Percentiles rank a stretch among this genome's conserved stretches.
These are phyloP conservation scores for Rynchops niger DNA, from an alignment of 2,113 vertebrate species.

Conservation along the genomic window DNA sequence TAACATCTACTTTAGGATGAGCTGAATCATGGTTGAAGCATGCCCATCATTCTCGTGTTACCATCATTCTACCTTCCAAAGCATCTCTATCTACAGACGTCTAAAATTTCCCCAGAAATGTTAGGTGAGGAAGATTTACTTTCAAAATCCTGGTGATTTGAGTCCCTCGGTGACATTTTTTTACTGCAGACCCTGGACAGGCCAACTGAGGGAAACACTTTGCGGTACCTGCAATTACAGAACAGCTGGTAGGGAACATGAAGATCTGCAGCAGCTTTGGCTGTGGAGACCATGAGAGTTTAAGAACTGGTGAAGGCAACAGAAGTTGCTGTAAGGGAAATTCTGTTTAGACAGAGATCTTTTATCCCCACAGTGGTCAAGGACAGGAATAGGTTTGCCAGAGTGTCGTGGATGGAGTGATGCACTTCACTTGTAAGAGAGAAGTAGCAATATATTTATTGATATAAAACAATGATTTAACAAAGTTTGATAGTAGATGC, in stretches of 20 bases:
- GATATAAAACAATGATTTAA: too few species aligned
- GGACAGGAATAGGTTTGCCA: neutral
- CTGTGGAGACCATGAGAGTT: neutral
- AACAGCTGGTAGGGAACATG: neutral
- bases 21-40: neutral
- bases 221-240: neutral
- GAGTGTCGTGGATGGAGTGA: neutral
- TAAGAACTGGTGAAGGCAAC: neutral
- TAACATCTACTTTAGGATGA: neutral
- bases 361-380: neutral
- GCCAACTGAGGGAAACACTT: neutral
- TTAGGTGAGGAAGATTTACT: neutral
- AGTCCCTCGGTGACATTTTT: rapidly evolving
- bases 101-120: neutral
- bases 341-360: neutral
- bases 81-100: neutral
- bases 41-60: neutral
- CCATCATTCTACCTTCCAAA: neutral
- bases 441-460: too few species aligned
- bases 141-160: neutral
- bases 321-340: neutral
- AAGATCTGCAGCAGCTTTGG: neutral
- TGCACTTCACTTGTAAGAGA: too few species aligned
- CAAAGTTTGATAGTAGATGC: too few species aligned
- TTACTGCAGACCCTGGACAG: neutral